phyloP scores from a whole-genome alignment of 2,113 vertebrate species.

The Casuarius casuarius region DNA sequence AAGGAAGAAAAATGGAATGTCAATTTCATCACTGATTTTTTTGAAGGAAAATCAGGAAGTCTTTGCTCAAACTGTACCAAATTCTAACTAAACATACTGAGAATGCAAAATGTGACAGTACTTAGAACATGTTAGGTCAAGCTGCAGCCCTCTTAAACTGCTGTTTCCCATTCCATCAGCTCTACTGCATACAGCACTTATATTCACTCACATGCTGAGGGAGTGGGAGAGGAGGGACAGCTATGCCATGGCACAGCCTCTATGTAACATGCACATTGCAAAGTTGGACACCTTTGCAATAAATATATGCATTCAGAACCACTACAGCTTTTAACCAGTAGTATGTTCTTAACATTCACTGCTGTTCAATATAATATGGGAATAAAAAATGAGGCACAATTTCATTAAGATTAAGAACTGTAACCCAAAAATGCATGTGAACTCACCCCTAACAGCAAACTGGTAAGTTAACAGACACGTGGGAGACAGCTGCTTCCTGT shows the following conservation, averaged over 20 bases:
- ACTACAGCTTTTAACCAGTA: not conserved
- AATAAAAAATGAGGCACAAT: not conserved
- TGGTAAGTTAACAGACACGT: not conserved
- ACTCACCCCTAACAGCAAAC: not conserved
- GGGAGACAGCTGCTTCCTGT: not conserved
- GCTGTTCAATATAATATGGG: not conserved
- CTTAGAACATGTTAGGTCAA: not conserved
- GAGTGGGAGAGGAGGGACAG: not conserved
- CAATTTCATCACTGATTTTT: not conserved
- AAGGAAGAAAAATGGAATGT: fast-evolving
- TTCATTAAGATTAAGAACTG: not conserved
- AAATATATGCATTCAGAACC: not conserved
- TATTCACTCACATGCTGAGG: not conserved
- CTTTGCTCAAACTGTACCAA: not conserved
- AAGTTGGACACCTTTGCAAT: not conserved
- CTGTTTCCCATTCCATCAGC: not conserved
- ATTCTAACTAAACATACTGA: not conserved
- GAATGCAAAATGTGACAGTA: not conserved
- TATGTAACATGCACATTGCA: not conserved
- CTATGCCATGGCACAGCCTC: not conserved
- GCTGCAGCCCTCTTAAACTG: not conserved
- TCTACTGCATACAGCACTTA: not conserved
- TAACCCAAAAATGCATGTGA: not conserved
- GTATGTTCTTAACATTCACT: not conserved
- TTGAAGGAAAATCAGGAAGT: not conserved